phyloP scores from a whole-genome alignment of 1,140 invertebrate species.

The Druon quercuslanigerum region DNA sequence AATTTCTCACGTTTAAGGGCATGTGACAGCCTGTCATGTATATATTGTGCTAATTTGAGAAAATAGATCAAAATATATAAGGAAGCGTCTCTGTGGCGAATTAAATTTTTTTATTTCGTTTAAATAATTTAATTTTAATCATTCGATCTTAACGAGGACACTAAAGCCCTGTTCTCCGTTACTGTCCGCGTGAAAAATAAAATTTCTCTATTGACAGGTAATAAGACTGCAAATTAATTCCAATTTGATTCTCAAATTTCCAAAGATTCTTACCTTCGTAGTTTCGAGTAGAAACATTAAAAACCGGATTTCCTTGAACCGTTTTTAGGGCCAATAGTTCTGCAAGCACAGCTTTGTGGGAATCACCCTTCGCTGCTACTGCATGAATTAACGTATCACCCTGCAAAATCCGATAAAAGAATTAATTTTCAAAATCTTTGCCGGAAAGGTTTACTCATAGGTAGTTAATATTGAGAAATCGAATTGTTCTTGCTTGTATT shows the following conservation, averaged over 20 bases:
- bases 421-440: background rate
- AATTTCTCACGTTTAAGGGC: too few species aligned
- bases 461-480: background rate
- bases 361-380: conserved; percentile 58
- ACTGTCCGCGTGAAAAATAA: too few species aligned
- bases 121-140: too few species aligned
- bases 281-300: conserved; percentile 62
- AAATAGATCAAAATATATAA: too few species aligned
- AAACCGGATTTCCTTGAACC: conserved; percentile 55
- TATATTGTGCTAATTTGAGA: too few species aligned
- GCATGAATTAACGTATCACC: conserved; percentile 63
- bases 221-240: too few species aligned
- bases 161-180: too few species aligned
- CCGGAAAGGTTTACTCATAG: background rate
- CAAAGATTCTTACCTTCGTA: conserved; percentile 59
- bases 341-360: conserved; percentile 52
- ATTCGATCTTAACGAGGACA: too few species aligned
- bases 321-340: conserved; percentile 62
- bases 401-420: conserved; percentile 44
- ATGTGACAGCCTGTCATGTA: too few species aligned
- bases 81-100: too few species aligned
- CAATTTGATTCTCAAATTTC: background rate
- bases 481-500: background rate
- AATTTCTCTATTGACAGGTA: too few species aligned
- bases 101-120: too few species aligned